Conservation (phyloP, 2,113 vertebrate genomes). For the Channa argus region DNA sequence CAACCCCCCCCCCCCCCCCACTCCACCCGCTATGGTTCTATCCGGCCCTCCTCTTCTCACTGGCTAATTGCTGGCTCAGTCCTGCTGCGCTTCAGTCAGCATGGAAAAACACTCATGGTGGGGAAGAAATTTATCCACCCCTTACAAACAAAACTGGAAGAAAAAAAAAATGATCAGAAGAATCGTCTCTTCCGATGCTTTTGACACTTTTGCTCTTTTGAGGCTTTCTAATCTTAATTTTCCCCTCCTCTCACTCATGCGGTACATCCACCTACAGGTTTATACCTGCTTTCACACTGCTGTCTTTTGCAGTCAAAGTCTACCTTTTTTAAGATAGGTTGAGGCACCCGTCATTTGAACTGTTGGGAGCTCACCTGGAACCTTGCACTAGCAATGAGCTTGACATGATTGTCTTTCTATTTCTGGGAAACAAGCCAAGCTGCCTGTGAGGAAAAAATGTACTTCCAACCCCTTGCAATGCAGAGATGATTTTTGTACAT, state of each 20-base stretch:
- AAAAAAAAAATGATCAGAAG: conserved; percentile 40
- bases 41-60: conserved; percentile 50
- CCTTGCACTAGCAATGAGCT: conserved; percentile 3
- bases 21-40: conserved; percentile 26
- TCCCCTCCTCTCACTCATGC: conserved; percentile 37
- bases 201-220: conserved; percentile 42
- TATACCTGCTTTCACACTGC: conserved; percentile 6
- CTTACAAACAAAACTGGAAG: conserved; percentile 62
- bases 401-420: conserved; percentile 38
- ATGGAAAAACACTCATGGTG: conserved; percentile 71
- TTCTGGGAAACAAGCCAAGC: conserved; percentile 35
- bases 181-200: conserved; percentile 53
- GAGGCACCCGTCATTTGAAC: conserved; percentile 45
- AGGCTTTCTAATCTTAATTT: conserved; percentile 51
- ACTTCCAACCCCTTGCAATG: not conserved
- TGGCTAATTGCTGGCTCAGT: conserved; percentile 75
- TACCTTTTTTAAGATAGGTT: not conserved
- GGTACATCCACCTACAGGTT: conserved; percentile 36
- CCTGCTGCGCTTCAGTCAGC: conserved; percentile 75
- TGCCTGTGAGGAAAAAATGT: conserved; percentile 1
- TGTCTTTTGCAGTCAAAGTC: conserved; percentile 21
- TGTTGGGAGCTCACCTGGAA: conserved; percentile 45
- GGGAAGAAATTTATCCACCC: conserved; percentile 68
- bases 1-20: conserved; percentile 1
- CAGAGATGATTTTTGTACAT: conserved; percentile 38